Evolutionary conservation across 2,797 vertebrate species (phyloP).

Genomic region (Halcyon leucocephala): DNA sequence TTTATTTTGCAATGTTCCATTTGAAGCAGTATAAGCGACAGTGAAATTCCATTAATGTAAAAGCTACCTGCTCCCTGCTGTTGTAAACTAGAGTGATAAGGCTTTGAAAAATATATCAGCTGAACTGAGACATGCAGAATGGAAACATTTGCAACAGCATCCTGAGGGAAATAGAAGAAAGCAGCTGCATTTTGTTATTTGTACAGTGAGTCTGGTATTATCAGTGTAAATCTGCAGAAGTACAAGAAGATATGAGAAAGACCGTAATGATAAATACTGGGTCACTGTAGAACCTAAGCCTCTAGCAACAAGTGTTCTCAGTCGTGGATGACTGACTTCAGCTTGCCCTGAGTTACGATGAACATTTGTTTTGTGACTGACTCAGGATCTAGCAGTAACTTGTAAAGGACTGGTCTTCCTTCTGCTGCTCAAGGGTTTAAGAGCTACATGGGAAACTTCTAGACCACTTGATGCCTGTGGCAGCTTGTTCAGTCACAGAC

Average conservation of each 20-base stretch:
- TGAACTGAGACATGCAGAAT: neutral
- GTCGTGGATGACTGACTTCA: neutral
- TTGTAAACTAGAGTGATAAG: neutral
- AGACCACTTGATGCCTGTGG: neutral
- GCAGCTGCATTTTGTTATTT: neutral
- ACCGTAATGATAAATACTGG: neutral
- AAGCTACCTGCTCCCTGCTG: neutral
- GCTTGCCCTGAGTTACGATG: neutral
- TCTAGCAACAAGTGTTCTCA: neutral
- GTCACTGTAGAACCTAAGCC: neutral
- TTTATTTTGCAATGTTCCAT: neutral
- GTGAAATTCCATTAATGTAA: neutral
- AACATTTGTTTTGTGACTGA: neutral
- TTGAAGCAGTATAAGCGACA: neutral
- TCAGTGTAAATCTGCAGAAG: neutral
- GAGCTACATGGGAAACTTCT: neutral
- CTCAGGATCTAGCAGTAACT: neutral
- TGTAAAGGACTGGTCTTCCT: neutral
- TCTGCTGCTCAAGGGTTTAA: neutral
- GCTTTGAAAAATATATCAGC: neutral
- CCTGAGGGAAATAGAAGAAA: neutral
- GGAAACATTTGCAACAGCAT: neutral
- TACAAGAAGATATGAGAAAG: neutral
- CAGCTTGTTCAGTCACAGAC: neutral
- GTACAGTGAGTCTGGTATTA: neutral